Evolutionary conservation across 2,113 vertebrate genomes (phyloP).

Genomic region (Dermatemys mawii): DNA sequence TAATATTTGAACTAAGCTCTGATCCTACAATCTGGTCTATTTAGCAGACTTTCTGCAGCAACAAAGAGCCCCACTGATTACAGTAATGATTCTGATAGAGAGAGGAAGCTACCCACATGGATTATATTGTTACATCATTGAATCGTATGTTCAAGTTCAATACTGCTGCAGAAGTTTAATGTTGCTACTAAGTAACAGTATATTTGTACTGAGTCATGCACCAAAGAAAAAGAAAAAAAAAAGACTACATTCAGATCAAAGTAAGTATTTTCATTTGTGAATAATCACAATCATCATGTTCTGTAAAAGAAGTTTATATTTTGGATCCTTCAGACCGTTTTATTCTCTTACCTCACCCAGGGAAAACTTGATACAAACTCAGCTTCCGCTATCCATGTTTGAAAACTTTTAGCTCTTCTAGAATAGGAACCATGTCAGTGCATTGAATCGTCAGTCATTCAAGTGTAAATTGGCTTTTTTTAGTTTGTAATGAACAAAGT

Average conservation of each 20-base stretch:
- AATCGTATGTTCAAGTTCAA: neutral
- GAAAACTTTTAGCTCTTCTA: neutral
- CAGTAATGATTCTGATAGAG: neutral
- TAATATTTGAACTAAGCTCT: neutral
- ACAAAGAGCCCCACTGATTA: neutral
- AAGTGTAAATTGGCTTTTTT: neutral
- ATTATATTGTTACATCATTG: neutral
- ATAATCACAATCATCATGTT: neutral
- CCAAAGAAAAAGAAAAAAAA: neutral
- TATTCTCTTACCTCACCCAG: neutral
- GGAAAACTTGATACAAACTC: neutral
- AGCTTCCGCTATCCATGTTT: neutral
- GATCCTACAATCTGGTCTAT: neutral
- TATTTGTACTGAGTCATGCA: neutral
- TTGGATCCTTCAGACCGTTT: accelerated
- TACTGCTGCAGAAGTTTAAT: neutral
- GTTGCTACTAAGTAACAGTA: neutral
- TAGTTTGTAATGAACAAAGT: neutral
- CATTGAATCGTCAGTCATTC: neutral
- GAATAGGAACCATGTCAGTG: neutral
- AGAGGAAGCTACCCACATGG: neutral
- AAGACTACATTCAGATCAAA: neutral
- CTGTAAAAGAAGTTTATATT: neutral
- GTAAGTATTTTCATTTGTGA: neutral
- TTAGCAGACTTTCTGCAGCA: neutral